Evolutionary conservation across 2,797 vertebrate species (phyloP).

Genomic region (Sebastes steindachneri): DNA sequence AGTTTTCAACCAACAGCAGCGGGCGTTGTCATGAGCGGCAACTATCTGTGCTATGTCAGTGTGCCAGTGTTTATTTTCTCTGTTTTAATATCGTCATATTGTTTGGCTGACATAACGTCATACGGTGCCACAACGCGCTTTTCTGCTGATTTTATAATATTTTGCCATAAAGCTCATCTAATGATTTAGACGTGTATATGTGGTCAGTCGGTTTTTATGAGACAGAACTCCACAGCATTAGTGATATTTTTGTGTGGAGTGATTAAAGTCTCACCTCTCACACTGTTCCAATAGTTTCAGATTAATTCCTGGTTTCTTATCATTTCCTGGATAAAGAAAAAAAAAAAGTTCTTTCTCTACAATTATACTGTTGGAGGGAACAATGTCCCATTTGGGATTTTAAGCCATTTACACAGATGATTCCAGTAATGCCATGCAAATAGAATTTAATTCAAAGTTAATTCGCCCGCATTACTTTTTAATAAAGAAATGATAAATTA

Average conservation of each 20-base stretch:
- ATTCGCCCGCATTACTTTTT: conserved; percentile 85
- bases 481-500: conserved; percentile 86
- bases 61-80: neutral
- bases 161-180: neutral
- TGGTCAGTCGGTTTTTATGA: neutral
- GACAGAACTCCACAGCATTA: neutral
- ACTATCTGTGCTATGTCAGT: no score
- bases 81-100: neutral
- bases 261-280: conserved; percentile 55
- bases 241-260: neutral
- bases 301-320: conserved; percentile 64
- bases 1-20: neutral
- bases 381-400: conserved; percentile 83
- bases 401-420: conserved; percentile 85
- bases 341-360: conserved; percentile 60
- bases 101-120: neutral
- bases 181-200: neutral
- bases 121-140: neutral
- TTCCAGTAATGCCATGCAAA: conserved; percentile 85
- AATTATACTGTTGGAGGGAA: conserved; percentile 74
- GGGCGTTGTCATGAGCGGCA: neutral
- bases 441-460: conserved; percentile 87
- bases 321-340: conserved; percentile 59
- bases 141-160: neutral
- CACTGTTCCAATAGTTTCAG: conserved; percentile 51